A percentile compares a stretch with the other conserved stretches of the same genome.
phyloP scores from a whole-genome alignment of 2,113 vertebrate genomes.

The Pteronura brasiliensis region DNA sequence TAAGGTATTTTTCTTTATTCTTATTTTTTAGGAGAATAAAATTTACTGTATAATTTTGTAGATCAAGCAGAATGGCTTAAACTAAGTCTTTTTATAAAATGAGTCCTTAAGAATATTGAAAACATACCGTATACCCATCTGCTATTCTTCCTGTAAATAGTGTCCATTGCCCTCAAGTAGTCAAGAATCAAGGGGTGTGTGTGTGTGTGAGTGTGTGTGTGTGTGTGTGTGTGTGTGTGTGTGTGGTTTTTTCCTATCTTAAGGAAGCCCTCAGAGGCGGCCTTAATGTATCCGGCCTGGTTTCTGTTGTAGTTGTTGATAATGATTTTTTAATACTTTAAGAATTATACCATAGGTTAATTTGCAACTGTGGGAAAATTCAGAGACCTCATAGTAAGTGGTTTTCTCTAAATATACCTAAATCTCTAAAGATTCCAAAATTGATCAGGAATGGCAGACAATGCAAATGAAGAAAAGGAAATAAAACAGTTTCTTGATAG shows the following conservation, averaged over 20 bases:
- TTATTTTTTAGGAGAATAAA: background rate
- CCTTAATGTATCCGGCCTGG: background rate
- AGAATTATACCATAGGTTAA: background rate
- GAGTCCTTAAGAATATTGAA: background rate
- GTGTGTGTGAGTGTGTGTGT: background rate
- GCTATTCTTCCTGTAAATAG: background rate
- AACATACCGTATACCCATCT: background rate
- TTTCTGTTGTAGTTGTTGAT: background rate
- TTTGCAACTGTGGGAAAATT: background rate
- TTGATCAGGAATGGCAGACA: background rate
- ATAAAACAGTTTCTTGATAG: slow-evolving; percentile 49
- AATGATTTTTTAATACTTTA: background rate
- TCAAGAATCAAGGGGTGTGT: background rate
- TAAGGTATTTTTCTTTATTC: background rate
- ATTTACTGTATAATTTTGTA: background rate
- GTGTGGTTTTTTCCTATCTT: background rate
- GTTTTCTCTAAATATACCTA: background rate
- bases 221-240: background rate
- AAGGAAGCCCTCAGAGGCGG: background rate
- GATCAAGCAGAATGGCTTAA: background rate
- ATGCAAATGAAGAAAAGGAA: background rate
- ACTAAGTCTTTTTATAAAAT: background rate
- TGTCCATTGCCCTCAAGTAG: background rate
- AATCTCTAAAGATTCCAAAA: background rate
- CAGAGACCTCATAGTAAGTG: background rate